Evolutionary conservation across 1,140 invertebrate species (phyloP).

Genomic region (Pogonus chalceus): DNA sequence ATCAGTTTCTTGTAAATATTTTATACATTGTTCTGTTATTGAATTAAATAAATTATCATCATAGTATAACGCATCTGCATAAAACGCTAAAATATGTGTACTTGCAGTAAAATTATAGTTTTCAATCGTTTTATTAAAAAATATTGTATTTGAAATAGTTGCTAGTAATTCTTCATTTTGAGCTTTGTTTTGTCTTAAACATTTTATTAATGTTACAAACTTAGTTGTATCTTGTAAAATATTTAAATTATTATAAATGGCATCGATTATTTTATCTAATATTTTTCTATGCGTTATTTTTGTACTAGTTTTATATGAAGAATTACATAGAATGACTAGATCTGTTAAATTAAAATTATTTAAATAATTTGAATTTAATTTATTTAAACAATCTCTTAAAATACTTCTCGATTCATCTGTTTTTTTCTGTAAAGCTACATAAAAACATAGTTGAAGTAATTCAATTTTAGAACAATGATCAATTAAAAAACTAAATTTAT

Average conservation of each 20-base stretch:
- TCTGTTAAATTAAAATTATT: constrained; percentile 24
- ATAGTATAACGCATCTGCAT: constrained; percentile 30
- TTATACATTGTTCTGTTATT: constrained; percentile 20
- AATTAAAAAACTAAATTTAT: constrained; percentile 17
- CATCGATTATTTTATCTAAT: constrained; percentile 21
- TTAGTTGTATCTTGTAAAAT: constrained; percentile 28
- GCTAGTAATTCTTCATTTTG: constrained; percentile 30
- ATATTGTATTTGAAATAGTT: constrained; percentile 27
- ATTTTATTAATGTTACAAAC: constrained; percentile 31
- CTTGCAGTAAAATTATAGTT: constrained; percentile 28
- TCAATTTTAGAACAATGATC: constrained; percentile 20
- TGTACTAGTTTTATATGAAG: constrained; percentile 32
- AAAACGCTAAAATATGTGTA: constrained; percentile 30
- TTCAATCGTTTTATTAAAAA: constrained; percentile 31
- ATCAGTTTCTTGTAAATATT: constrained; percentile 16
- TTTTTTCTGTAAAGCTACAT: constrained; percentile 29
- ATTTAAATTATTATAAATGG: constrained; percentile 26
- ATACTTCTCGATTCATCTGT: constrained; percentile 14
- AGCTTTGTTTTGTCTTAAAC: constrained; percentile 29
- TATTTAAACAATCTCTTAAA: background rate
- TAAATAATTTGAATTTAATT: constrained; percentile 13
- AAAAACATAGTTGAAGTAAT: constrained; percentile 30
- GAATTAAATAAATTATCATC: constrained; percentile 27
- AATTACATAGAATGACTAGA: constrained; percentile 30
- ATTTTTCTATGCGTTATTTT: constrained; percentile 25